Base-by-base conservation (phyloP, 2,113 vertebrate species). In the Atlantisia rogersi region DNA sequence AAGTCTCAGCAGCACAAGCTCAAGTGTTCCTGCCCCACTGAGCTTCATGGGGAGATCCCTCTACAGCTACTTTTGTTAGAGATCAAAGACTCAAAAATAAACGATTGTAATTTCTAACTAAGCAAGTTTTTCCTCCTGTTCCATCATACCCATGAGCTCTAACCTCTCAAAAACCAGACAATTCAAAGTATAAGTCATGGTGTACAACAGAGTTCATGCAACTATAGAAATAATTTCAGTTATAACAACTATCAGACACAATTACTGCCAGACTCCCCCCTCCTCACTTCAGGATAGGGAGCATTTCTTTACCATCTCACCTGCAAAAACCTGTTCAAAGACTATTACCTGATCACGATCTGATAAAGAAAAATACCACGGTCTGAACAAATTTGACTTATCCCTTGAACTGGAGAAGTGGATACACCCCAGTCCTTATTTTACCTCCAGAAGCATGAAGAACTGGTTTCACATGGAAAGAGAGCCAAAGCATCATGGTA, bases 401-500 rank as follows among this genome's bases (percentile, higher is more conserved):
- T 56, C 11, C 64, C 68, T 46, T 37, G 15, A 89, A 69, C 26
- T 50, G 67, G 12, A 9, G 13, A 46, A 75, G 63, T 37, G 85
- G 93, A 88, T 67, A 52, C 85, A 91, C 28, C 85, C 56, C 90
- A 92, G 76, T 35, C 70, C 58, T 84, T 76, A 55, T 86, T 94
- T 88, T 74, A 52, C 46, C 67, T 94, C 59, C 73, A 53, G 68
- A 85, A 91, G 77, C 92, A 89, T 0, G 69, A 94, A 96, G 78
- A 96, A 93, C 93, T 86, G 92, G 94, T 94, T 96, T 88, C 90
- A 76, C 82, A 64, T 12, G 86, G 85, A 90, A 94, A 77, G 85
- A 70, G 73, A 88, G 94, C 94, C 95, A 95, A 94, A 89, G 52
- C 46, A 90, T 12, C n/a, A 24, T 3, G 17, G 80, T 55, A 88